These are phyloP conservation scores for Lasioglossum albipes DNA, from an alignment of 1,140 invertebrate species.

Conservation along the genomic window DNA sequence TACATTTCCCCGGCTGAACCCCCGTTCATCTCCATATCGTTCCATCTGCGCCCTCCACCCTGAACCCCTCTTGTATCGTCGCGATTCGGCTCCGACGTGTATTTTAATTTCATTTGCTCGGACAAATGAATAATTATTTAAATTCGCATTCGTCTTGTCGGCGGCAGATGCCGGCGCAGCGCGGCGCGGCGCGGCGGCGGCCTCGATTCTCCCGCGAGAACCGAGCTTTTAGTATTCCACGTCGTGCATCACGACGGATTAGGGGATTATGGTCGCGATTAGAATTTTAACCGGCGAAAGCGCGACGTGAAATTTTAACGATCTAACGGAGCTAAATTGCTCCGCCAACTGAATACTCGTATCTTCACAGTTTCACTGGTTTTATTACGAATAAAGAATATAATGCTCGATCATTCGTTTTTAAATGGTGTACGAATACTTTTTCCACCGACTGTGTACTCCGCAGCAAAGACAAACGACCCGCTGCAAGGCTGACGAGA, in stretches of 20 bases:
- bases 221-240: constrained; percentile 14
- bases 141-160: constrained; percentile 36
- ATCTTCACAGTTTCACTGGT: too few relatives aligned
- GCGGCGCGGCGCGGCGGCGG: too few relatives aligned
- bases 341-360: too few relatives aligned
- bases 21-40: constrained; percentile 19
- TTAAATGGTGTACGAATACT: too few relatives aligned
- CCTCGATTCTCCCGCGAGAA: too few relatives aligned
- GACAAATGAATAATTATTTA: constrained; percentile 61
- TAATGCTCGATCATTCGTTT: too few relatives aligned
- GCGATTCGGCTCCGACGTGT: constrained; percentile 25
- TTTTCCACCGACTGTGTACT: too few relatives aligned
- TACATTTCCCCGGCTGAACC: constrained; percentile 39
- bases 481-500: too few relatives aligned
- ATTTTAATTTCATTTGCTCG: constrained; percentile 52
- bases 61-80: neutral
- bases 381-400: too few relatives aligned
- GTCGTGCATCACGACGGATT: neutral
- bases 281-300: constrained; percentile 16
- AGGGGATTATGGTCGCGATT: neutral
- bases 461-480: too few relatives aligned
- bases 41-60: neutral
- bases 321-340: too few relatives aligned
- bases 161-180: constrained; percentile 10
- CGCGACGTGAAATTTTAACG: neutral